A percentile compares a stretch with the other conserved stretches of the same genome.
phyloP scores from a whole-genome alignment of 2,113 vertebrate genomes.

The Puma concolor region DNA sequence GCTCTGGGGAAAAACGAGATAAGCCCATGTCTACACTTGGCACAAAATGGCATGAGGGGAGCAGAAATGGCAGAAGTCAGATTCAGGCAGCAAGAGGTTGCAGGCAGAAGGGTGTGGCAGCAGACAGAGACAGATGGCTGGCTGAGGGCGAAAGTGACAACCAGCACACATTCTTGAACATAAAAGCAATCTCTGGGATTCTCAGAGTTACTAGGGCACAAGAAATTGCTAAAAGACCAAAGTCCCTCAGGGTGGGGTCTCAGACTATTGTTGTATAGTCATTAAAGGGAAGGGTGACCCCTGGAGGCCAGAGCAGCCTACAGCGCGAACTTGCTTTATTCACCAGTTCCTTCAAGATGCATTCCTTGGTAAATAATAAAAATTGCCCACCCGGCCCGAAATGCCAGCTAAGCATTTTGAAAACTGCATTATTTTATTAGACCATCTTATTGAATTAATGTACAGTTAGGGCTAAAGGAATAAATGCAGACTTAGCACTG shows the following conservation, averaged over 20 bases:
- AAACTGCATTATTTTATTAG: constrained; percentile 80
- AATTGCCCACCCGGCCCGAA: constrained; percentile 17
- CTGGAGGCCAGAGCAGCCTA: constrained; percentile 78
- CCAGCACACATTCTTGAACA: not conserved
- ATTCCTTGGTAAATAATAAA: constrained; percentile 64
- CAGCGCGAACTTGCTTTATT: constrained; percentile 36
- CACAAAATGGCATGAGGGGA: not conserved
- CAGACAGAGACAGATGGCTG: not conserved
- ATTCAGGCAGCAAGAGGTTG: not conserved
- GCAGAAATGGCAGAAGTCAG: not conserved
- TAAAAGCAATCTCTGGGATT: not conserved
- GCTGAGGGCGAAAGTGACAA: not conserved
- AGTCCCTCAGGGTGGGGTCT: constrained; percentile 59
- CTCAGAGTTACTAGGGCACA: not conserved
- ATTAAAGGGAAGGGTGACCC: constrained; percentile 82
- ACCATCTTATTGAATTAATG: constrained; percentile 75
- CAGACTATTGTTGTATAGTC: constrained; percentile 61
- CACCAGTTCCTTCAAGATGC: constrained; percentile 34
- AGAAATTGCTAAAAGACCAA: constrained; percentile 48
- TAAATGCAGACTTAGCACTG: constrained; percentile 77
- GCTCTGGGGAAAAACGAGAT: not conserved
- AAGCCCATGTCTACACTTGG: not conserved
- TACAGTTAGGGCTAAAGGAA: constrained; percentile 68
- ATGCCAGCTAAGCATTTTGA: constrained; percentile 80
- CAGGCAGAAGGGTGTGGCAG: not conserved